Percentiles rank a stretch among this genome's conserved stretches.
Evolutionary conservation across 2,797 vertebrate species (phyloP).

Genomic region (Pseudocheirus occidentalis): DNA sequence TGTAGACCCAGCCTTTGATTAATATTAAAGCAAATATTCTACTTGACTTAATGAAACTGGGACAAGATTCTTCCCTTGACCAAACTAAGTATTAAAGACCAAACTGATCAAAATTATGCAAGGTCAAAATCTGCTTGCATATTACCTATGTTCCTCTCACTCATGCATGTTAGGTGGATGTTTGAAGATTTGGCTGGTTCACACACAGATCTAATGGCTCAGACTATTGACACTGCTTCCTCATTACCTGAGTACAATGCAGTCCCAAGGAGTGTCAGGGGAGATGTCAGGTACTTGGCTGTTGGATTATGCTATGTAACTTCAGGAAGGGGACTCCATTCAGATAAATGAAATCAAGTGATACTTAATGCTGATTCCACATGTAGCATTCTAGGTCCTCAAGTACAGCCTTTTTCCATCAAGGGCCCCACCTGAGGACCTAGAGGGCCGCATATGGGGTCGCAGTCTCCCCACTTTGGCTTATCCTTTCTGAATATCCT

Average conservation of each 20-base stretch:
- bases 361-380: neutral
- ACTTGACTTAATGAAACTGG: neutral
- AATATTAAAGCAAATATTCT: neutral
- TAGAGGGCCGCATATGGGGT: no score
- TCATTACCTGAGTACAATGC: neutral
- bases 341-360: neutral
- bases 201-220: neutral
- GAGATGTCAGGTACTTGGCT: neutral
- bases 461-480: no score
- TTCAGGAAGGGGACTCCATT: neutral
- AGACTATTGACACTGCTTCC: neutral
- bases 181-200: neutral
- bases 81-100: neutral
- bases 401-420: no score
- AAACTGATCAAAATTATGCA: neutral
- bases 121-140: neutral
- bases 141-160: neutral
- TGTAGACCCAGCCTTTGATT: neutral
- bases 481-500: neutral
- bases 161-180: neutral
- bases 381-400: no score
- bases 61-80: neutral
- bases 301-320: neutral
- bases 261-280: neutral
- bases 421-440: no score